Base-by-base conservation (phyloP, 2,888 invertebrate genomes). In the Idaea straminata region DNA sequence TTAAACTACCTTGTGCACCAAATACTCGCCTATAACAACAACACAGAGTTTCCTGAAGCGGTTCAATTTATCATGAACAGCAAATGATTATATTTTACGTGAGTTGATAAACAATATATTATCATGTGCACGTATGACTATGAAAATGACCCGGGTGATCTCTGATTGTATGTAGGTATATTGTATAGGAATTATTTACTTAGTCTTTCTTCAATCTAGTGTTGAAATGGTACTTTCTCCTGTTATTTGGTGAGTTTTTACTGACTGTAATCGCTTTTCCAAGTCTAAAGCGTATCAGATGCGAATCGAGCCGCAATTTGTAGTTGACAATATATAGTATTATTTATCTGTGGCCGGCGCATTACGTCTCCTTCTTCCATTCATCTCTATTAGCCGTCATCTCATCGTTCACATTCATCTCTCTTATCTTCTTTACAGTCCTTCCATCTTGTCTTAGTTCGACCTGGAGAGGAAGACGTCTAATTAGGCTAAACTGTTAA, bases 181-280 rank as follows among this genome's bases (percentile, higher is more conserved):
- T 13, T 13, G 7, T 13, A 10, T 47, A 47, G 47, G 5, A 13
- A 47, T 47, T 47, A 47, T 47, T 47, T 47, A 47, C 47, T 47
- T 47, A 47, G 47, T 47, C 47, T 47, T 47, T 47, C 47, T 47
- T 4, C 47, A 47, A 47, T 47, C 4, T 47, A 47, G 47, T 13
- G 47, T 47, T 47, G 47, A 47, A 47, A 47, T 47, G 47, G 47
- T 47, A 47, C 47, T 47, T 47, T 47, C 47, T 47, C 47, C 47
- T 47, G 47, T 47, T 47, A 47, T 13, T 47, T 47, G 47, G 47
- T 47, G 47, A 47, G 47, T 47, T 47, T 38, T 47, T 47, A 47
- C 3, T 7, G 47, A 6, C 4, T 47, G 10, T 47, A 4, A 47
- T 1, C 36, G 10, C 4, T 13, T 10, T 5, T 7, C 47, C 10